Base-by-base conservation (phyloP, 2,113 vertebrate genomes). In the Takifugu flavidus region DNA sequence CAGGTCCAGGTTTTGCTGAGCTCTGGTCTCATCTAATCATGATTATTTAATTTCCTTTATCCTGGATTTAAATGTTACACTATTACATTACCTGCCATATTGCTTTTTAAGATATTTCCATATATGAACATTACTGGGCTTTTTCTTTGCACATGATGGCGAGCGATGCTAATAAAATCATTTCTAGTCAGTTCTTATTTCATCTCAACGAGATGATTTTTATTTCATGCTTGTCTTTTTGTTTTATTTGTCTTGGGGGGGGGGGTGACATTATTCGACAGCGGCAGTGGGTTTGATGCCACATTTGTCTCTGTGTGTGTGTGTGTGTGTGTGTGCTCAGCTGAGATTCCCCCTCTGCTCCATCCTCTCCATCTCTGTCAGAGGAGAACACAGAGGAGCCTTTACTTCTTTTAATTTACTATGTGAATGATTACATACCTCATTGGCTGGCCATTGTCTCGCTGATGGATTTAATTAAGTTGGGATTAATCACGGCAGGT, bases 381-480 rank as follows among this genome's bases (percentile, higher is more conserved):
- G 91, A 92, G 95, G 92, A 89, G 55, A 79, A 91, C 92, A 92
- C 90, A 74, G 85, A 90, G 80, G 73, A 85, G 87, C 89, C 87
- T 88, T 89, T 90, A 89, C 90, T 92, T 92, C 86, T 91, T 95
- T 96, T 95, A 89, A 95, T 94, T 94, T 94, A 95, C 94, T 96
- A 88, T 94, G 95, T 92, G 94, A 96, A 93, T 96, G 94, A 95
- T 97, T 98, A 94, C 94, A 96, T 92, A 96, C 88, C 94, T 98
- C 96, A 98, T 98, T 98, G 96, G 94, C 92, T 92, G 92, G 92
- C 91, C 92, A 95, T 98, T 98, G 95, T 97, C 93, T 95, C 91
- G 89, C 90, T 93, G 94, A 95, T 96, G 91, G 94, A 93, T 98
- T 96, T 96, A 94, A 98, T 98, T 98, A 98, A 94, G 94, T 96